A percentile compares a stretch with the other conserved stretches of the same genome.
Conservation (phyloP, 2,888 invertebrate genomes). For the Uloborus plumipes region DNA sequence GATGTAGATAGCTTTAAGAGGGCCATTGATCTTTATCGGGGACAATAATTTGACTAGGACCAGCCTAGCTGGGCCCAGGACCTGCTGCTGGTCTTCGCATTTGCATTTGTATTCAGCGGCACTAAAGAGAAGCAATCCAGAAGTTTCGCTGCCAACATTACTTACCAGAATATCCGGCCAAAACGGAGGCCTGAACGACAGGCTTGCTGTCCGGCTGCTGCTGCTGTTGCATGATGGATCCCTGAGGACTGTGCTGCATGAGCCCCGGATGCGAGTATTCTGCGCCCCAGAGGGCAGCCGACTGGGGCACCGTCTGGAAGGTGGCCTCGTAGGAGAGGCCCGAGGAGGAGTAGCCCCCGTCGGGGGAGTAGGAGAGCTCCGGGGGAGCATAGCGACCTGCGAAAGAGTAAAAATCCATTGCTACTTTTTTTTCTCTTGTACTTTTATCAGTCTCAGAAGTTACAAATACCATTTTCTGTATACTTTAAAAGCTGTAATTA, state of each 20-base stretch:
- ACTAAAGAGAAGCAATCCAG: no score
- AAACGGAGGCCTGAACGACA: constrained; percentile 77
- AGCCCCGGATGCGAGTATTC: constrained; percentile 54
- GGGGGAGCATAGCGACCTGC: constrained; percentile 51
- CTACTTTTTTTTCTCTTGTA: no score
- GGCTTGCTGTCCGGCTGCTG: constrained; percentile 74
- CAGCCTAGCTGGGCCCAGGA: no score
- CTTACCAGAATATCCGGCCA: constrained; percentile 72
- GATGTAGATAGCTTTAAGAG: no score
- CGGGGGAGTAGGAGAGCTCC: constrained; percentile 50
- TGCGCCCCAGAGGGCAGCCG: constrained; percentile 68
- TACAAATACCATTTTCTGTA: no score
- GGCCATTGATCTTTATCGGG: no score
- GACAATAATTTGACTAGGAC: no score
- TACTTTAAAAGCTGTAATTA: no score
- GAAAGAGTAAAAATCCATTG: not conserved
- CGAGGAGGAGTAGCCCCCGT: constrained; percentile 42
- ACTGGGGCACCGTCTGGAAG: constrained; percentile 82
- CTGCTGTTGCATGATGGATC: constrained; percentile 51
- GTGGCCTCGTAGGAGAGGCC: constrained; percentile 70
- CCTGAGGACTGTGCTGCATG: constrained; percentile 41
- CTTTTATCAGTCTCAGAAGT: no score
- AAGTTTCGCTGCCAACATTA: no score
- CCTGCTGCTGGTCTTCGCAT: no score
- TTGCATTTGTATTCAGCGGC: no score